Evolutionary conservation across 2,888 invertebrate species (phyloP).

Genomic region (Xylocampa areola): DNA sequence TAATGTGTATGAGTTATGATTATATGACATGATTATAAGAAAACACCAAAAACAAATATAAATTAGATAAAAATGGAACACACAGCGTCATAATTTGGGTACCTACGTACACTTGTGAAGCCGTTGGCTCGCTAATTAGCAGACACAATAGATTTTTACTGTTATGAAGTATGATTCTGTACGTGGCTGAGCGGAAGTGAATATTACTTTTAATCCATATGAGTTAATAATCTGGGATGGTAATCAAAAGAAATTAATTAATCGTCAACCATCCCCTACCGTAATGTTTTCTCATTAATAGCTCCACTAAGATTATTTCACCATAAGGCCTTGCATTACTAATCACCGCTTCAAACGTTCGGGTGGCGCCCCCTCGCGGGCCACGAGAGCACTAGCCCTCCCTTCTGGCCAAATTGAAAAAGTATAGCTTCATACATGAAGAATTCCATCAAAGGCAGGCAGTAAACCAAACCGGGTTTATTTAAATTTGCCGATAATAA

Average conservation of each 20-base stretch:
- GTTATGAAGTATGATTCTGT: no score
- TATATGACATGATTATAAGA: no score
- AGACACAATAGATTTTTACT: no score
- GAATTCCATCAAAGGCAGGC: conserved; percentile 65
- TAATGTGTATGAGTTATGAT: no score
- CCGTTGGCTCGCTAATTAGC: no score
- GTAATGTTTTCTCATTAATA: conserved; percentile 82
- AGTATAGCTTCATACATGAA: conserved; percentile 63
- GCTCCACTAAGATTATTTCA: conserved; percentile 81
- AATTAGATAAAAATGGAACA: no score
- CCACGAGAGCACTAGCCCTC: conserved; percentile 67
- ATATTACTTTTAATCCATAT: conserved; percentile 26
- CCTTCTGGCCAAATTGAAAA: conserved; percentile 76
- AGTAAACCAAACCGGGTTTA: conserved; percentile 63
- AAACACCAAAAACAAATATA: no score
- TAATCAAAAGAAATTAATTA: conserved; percentile 73
- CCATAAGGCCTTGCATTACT: conserved; percentile 79
- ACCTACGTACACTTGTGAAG: no score
- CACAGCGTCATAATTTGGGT: no score
- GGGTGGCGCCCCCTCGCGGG: conserved; percentile 65
- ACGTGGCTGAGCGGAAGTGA: no score
- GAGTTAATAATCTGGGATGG: conserved; percentile 43
- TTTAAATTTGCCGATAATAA: conserved; percentile 66
- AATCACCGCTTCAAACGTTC: conserved; percentile 81
- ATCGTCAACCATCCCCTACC: conserved; percentile 68